A percentile compares a stretch with the other conserved stretches of the same genome.
phyloP scores from a whole-genome alignment of 2,797 vertebrate genomes.

The Sarcophilus harrisii region DNA sequence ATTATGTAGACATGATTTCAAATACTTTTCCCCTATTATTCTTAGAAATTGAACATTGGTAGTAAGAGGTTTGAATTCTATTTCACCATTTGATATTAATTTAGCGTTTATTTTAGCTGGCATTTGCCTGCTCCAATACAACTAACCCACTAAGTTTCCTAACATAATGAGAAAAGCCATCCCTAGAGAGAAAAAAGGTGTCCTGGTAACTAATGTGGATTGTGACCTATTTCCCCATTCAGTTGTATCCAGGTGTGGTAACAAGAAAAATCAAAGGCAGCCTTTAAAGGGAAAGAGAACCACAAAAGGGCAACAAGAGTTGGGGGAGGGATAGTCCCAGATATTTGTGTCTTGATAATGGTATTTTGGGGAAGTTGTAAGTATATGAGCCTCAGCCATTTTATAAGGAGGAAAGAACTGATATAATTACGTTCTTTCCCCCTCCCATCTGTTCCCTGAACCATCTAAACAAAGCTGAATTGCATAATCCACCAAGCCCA shows the following conservation, averaged over 20 bases:
- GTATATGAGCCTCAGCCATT: neutral
- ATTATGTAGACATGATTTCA: neutral
- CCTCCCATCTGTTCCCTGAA: neutral
- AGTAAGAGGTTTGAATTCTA: neutral
- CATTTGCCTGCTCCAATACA: neutral
- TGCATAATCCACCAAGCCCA: neutral
- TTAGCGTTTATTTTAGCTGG: neutral
- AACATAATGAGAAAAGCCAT: neutral
- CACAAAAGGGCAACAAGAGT: neutral
- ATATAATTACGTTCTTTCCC: neutral
- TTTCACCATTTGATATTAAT: neutral
- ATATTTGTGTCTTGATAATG: neutral
- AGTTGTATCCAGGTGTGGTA: neutral
- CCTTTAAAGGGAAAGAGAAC: neutral
- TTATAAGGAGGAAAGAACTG: neutral
- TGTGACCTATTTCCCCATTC: neutral
- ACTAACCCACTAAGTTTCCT: neutral
- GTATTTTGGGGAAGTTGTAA: neutral
- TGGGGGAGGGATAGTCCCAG: neutral
- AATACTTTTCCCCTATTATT: neutral
- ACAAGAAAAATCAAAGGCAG: neutral
- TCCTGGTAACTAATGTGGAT: neutral
- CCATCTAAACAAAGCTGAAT: neutral
- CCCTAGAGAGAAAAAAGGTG: neutral
- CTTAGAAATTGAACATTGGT: neutral